Conservation (phyloP, 1,140 invertebrate species). For the honey bee (Apis mellifera) region DNA sequence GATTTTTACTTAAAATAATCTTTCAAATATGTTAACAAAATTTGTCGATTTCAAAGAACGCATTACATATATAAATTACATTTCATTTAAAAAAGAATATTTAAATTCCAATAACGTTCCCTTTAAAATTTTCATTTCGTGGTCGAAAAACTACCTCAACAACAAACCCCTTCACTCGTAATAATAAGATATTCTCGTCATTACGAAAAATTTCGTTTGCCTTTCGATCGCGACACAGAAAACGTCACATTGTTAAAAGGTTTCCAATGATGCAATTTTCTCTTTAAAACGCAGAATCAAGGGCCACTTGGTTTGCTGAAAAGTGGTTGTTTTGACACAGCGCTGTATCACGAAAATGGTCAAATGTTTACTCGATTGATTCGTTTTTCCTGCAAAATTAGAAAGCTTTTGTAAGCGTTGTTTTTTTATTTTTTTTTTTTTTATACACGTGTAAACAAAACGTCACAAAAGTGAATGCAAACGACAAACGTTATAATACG, state of each 20-base stretch:
- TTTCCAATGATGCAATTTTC: not conserved
- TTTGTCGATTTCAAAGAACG: no score
- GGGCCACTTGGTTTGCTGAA: slow-evolving; percentile 1
- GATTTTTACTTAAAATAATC: no score
- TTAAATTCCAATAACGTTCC: no score
- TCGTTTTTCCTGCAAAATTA: slow-evolving; percentile 2
- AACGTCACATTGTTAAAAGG: not conserved
- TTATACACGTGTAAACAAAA: not conserved
- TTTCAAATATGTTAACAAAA: no score
- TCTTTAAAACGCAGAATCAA: slow-evolving; percentile 6
- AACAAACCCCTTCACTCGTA: not conserved
- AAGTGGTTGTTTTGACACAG: slow-evolving; percentile 6
- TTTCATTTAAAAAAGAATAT: not conserved
- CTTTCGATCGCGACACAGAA: no score
- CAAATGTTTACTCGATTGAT: slow-evolving; percentile 4
- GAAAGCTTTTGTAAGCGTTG: not conserved
- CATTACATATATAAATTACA: no score
- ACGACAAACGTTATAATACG: not conserved
- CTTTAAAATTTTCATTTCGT: no score
- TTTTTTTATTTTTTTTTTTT: not conserved
- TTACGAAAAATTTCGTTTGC: not conserved
- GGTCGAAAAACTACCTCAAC: not conserved
- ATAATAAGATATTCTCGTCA: not conserved
- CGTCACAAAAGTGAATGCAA: not conserved
- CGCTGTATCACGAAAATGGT: not conserved